Evolutionary conservation across 2,888 invertebrate genomes (phyloP), one percentile per base, ranked within the genome.

Genomic region (Pristionchus japonicus): DNA sequence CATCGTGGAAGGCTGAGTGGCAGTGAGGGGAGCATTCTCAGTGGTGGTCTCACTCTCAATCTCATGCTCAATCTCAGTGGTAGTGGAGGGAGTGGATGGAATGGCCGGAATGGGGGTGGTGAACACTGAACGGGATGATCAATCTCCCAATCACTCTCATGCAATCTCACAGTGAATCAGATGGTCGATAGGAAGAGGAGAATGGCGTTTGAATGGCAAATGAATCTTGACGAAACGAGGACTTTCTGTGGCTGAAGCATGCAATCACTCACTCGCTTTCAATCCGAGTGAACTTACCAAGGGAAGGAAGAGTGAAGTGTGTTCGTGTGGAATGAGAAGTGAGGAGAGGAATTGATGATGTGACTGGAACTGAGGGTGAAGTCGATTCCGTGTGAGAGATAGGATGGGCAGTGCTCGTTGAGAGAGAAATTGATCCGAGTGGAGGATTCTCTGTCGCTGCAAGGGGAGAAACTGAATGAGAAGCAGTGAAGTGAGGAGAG

Each of bases 171-270:
- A 43, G 37, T 70, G 70, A 37, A 70, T 70, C 13, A 70, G 70
- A 31, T 74, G 74, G 23, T 74, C 40, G 74, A 74, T 1, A 6
- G 74, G 74, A 23, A 74, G 40, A 1, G 40, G 74, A 43, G 74
- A 74, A 40, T 74, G 74, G 23, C 74, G 74, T 31, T 74, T 74
- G 74, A 74, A 74, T n/a, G 74, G 74, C 13, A 43, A 40, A 74
- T 74, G 20, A 23, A 40, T 74, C 74, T 74, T 74, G 74, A 74
- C 20, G 11, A 74, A n/a, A 11, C n/a, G 74, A 74, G 74, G 74
- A 40, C 23, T 37, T 15, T 37, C 74, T n/a, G 74, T 37, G 40
- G n/a, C 74, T 74, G 74, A 74, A 74, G 23, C 74, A 74, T 74
- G 74, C 74, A 74, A 4, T 40, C 40, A 74, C 27, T 61, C 74